A percentile compares a stretch with the other conserved stretches of the same genome.
phyloP scores from a whole-genome alignment of 2,113 vertebrate genomes.

The Campylomormyrus tamandua region DNA sequence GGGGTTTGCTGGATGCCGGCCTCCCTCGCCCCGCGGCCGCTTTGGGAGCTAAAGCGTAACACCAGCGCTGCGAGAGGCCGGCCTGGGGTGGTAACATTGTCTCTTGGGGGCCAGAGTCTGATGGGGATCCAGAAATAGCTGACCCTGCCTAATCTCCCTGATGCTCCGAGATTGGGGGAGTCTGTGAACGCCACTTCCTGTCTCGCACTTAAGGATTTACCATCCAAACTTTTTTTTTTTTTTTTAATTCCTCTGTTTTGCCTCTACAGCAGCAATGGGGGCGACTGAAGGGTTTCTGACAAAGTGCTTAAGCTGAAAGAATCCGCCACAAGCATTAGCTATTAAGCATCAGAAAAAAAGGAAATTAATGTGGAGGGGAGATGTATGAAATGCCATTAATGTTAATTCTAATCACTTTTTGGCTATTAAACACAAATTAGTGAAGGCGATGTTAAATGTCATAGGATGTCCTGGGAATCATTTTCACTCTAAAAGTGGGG shows the following conservation, averaged over 20 bases:
- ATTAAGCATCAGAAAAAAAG: slow-evolving; percentile 57
- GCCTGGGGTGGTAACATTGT: slow-evolving; percentile 15
- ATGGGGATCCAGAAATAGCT: slow-evolving; percentile 29
- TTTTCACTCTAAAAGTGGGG: slow-evolving; percentile 47
- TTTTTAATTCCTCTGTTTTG: slow-evolving; percentile 37
- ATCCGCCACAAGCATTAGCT: slow-evolving; percentile 56
- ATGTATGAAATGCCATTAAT: slow-evolving; percentile 73
- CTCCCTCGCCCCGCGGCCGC: neutral
- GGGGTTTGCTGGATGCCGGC: neutral
- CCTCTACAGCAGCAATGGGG: slow-evolving; percentile 24
- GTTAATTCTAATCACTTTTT: slow-evolving; percentile 79
- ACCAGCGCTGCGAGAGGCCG: neutral
- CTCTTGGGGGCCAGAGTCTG: neutral
- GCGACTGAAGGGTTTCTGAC: slow-evolving; percentile 53
- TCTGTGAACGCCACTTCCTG: slow-evolving; percentile 52
- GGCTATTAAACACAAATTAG: slow-evolving; percentile 76
- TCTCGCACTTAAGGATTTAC: slow-evolving; percentile 44
- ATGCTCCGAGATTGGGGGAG: slow-evolving; percentile 36
- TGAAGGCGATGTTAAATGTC: slow-evolving; percentile 75
- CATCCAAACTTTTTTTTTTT: slow-evolving; percentile 18
- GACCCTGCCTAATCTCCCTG: slow-evolving; percentile 46
- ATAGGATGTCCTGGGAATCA: slow-evolving; percentile 71
- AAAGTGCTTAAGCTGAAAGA: slow-evolving; percentile 59
- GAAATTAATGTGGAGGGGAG: slow-evolving; percentile 58
- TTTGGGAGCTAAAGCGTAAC: neutral